Percentiles rank a stretch among this genome's conserved stretches.
Evolutionary conservation across 1,140 invertebrate genomes (phyloP).

Genomic region (Triops cancriformis): DNA sequence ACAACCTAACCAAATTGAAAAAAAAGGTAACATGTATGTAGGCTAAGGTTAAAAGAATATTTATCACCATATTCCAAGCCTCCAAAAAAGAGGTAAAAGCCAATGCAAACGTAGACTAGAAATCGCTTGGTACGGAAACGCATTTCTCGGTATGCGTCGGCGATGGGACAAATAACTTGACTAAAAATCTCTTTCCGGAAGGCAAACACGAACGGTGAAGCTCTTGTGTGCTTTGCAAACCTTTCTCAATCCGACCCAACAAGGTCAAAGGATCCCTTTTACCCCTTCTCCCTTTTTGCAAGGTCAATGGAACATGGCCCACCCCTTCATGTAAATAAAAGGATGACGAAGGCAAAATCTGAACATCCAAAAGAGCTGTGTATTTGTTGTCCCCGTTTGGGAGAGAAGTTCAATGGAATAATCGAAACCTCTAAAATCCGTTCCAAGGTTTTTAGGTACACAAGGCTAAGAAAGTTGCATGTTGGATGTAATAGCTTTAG

Average conservation of each 20-base stretch:
- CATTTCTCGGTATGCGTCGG: neutral
- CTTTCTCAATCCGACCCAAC: neutral
- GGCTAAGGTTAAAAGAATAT: neutral
- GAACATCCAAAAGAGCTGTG: neutral
- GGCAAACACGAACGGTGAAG: neutral
- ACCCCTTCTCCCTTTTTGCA: neutral
- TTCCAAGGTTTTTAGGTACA: neutral
- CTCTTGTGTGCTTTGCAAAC: neutral
- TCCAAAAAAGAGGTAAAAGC: constrained; percentile 19
- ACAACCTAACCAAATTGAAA: neutral
- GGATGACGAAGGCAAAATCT: neutral
- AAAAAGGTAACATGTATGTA: neutral
- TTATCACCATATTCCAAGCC: constrained; percentile 23
- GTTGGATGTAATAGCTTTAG: neutral
- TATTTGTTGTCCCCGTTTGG: neutral
- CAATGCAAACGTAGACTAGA: constrained; percentile 14
- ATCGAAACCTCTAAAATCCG: neutral
- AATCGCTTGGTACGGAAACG: constrained; percentile 21
- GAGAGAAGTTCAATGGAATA: neutral
- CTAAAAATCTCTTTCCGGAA: neutral
- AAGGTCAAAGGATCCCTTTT: neutral
- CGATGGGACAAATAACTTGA: neutral
- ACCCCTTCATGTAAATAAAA: neutral
- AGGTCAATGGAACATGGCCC: neutral
- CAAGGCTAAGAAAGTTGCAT: neutral